Evolutionary conservation across 2,888 invertebrate genomes (phyloP).

Genomic region (Cataglyphis albicans): DNA sequence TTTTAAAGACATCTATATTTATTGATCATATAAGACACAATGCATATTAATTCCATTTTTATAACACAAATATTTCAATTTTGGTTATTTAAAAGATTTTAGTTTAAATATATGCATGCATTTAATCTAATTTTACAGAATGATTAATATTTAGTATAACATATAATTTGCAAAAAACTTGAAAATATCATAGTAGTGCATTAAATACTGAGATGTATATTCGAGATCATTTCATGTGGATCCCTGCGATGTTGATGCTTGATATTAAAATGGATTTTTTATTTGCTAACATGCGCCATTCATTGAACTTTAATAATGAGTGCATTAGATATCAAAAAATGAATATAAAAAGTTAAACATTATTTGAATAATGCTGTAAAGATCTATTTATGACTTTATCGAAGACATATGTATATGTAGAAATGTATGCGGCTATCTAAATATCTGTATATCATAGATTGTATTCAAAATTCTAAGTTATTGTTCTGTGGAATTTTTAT

Average conservation of each 20-base stretch:
- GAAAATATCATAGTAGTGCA: constrained; percentile 23
- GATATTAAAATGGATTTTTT: constrained; percentile 24
- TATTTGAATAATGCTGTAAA: constrained; percentile 43
- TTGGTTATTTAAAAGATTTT: constrained; percentile 31
- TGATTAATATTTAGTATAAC: constrained; percentile 20
- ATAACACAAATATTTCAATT: constrained; percentile 5
- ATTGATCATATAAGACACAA: not conserved
- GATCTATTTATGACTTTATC: constrained; percentile 35
- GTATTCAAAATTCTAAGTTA: constrained; percentile 30
- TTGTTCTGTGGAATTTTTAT: constrained; percentile 51
- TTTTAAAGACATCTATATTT: constrained; percentile 31
- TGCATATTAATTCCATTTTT: not conserved
- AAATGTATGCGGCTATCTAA: constrained; percentile 31
- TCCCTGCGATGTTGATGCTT: constrained; percentile 35
- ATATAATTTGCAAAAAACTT: constrained; percentile 27
- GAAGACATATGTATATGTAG: constrained; percentile 16
- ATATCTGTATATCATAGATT: constrained; percentile 51
- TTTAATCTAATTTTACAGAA: constrained; percentile 59
- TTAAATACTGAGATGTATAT: constrained; percentile 39
- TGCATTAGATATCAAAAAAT: constrained; percentile 1
- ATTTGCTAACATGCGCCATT: constrained; percentile 32
- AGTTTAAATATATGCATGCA: constrained; percentile 14
- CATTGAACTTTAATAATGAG: constrained; percentile 17
- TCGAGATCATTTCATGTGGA: constrained; percentile 41
- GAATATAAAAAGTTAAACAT: not conserved